Base-by-base conservation (phyloP, 37 sponge, comb jelly and placozoan genomes). In the Aphrocallistes beatrix region DNA sequence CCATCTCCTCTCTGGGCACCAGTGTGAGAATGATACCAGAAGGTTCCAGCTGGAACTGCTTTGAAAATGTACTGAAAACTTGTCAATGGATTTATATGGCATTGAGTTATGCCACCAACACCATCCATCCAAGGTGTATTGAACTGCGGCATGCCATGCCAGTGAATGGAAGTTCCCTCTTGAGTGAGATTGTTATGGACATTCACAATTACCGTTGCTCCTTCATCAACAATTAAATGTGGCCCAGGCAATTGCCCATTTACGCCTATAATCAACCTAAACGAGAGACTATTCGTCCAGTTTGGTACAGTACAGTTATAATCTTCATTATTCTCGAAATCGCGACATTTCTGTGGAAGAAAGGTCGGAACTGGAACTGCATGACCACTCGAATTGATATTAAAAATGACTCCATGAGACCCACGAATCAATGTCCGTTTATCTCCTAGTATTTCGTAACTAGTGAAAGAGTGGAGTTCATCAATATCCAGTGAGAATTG, bases 211-310 rank as follows among this genome's bases (percentile, higher is more conserved):
- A 92, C 85, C 37, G 34, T 83, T 47, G 85, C 83, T 36, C 81
- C 84, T 38, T 89, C 88, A 13, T 42, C 28, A 1, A 89, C 90
- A 34, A 92, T 88, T 28, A 92, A 84, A 0, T 84, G 87, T 37
- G 92, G 92, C 0, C 90, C 92, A 0, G 92, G 92, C 3, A 89
- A 51, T 25, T 28, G 88, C 0, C 85, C 87, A 49, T 91, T 91
- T 16, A 91, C 40, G 23, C 84, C 88, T 36, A 91, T 85, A 36
- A 89, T 81, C 51, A 83, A 38, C 28, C 89, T 90, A 50, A 51
- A 89, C 0, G 84, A 82, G 16, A n/a, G 60, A n/a, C 89, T 88
- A 85, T 91, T 89, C 0, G 86, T 82, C 32, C 85, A 86, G 25
- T 42, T 50, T 37, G 91, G 87, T 0, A 40, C 38, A 37, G 86